phyloP scores from a whole-genome alignment of 1,140 invertebrate species.

The Grapholita molesta region DNA sequence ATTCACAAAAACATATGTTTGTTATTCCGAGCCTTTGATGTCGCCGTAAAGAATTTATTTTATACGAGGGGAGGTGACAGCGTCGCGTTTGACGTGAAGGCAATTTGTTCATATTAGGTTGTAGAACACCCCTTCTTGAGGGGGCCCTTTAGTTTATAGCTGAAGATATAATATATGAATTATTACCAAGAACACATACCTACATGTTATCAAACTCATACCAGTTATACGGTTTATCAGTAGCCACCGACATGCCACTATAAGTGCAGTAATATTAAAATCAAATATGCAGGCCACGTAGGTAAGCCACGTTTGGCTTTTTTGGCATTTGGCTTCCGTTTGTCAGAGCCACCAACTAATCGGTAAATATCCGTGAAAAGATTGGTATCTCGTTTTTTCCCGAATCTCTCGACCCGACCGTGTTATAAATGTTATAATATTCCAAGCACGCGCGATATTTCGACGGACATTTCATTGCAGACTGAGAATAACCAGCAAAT shows the following conservation, averaged over 20 bases:
- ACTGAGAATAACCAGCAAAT: background rate
- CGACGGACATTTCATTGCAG: background rate
- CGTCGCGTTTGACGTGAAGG: constrained; percentile 21
- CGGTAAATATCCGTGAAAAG: constrained; percentile 8
- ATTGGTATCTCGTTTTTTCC: constrained; percentile 1
- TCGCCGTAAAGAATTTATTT: constrained; percentile 8
- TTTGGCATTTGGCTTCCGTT: background rate
- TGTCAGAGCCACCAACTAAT: background rate
- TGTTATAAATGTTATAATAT: background rate
- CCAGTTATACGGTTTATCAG: too few species aligned
- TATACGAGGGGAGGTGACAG: constrained; percentile 9
- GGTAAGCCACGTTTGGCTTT: constrained; percentile 2
- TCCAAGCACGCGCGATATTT: constrained; percentile 5
- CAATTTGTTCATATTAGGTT: constrained; percentile 29
- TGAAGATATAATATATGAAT: background rate
- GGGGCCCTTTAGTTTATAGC: background rate
- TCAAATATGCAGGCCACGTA: background rate
- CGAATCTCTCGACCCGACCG: background rate
- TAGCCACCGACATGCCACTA: too few species aligned
- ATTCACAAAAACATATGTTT: background rate
- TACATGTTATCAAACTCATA: too few species aligned
- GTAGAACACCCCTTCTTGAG: background rate
- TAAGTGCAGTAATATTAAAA: background rate
- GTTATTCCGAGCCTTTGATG: background rate
- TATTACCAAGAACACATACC: background rate